Conservation (phyloP, 2,888 invertebrate species). For the Steinernema hermaphroditum region DNA sequence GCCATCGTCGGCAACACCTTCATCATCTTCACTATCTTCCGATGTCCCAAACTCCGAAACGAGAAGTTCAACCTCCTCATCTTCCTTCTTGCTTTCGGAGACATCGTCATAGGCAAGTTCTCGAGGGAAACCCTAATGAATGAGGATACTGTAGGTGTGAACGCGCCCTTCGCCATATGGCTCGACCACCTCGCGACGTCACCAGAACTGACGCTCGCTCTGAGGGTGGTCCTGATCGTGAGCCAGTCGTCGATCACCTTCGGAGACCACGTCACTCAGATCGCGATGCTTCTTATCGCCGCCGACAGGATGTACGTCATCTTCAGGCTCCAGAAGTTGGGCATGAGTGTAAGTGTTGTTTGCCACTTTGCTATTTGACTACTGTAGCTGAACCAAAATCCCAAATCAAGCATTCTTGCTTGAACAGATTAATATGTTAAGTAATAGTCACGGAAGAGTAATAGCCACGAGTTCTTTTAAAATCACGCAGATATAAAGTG, state of each 20-base stretch:
- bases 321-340: neutral
- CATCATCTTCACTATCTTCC: neutral
- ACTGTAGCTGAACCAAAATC: too few relatives aligned
- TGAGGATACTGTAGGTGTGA: neutral
- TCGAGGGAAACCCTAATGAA: neutral
- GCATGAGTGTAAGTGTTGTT: neutral
- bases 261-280: conserved; percentile 14
- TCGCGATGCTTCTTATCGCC: conserved; percentile 7
- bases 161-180: neutral
- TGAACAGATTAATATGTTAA: too few relatives aligned
- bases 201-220: neutral
- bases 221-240: neutral
- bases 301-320: neutral
- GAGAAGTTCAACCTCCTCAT: conserved; percentile 12
- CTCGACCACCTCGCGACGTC: neutral
- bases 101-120: conserved; percentile 17
- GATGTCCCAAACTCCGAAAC: neutral
- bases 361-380: too few relatives aligned
- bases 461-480: too few relatives aligned
- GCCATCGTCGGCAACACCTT: too few relatives aligned
- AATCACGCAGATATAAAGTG: too few relatives aligned
- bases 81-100: neutral
- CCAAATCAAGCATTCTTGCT: too few relatives aligned
- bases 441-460: too few relatives aligned
- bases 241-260: neutral